Conservation (phyloP, 2,888 invertebrate species). For the Neoaliturus tenellus region DNA sequence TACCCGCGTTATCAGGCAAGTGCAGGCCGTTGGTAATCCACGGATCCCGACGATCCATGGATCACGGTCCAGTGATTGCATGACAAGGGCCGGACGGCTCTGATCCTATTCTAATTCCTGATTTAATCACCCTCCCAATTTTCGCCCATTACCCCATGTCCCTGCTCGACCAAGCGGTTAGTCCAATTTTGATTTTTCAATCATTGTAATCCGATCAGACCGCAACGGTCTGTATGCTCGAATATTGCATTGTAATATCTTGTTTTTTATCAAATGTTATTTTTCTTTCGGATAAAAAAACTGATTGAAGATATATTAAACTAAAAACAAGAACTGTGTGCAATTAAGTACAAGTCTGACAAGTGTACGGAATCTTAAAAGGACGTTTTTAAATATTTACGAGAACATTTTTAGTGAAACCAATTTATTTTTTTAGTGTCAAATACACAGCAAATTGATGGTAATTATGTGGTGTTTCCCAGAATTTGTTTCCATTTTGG, state of each 20-base stretch:
- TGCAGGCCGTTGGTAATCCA: background rate
- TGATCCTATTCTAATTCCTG: conserved; percentile 4
- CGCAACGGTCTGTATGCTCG: background rate
- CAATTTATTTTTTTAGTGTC: too few species aligned
- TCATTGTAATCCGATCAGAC: background rate
- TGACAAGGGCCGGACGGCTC: background rate
- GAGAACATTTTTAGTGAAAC: background rate
- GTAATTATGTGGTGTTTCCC: background rate
- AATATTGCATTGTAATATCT: too few species aligned
- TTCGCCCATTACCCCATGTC: background rate
- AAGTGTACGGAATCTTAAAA: background rate
- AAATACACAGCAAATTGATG: background rate
- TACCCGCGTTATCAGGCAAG: background rate
- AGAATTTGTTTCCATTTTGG: background rate
- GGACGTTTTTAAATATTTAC: background rate
- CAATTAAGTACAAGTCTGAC: too few species aligned
- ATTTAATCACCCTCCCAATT: background rate
- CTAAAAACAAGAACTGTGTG: too few species aligned
- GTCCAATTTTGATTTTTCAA: conserved; percentile 19
- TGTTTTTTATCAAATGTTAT: too few species aligned
- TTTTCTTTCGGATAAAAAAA: too few species aligned
- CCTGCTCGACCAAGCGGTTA: background rate
- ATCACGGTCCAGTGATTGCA: background rate
- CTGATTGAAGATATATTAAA: too few species aligned
- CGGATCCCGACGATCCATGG: background rate